Evolutionary conservation across 2,113 vertebrate species (phyloP), one percentile per base, ranked within the genome.

Genomic region (Nettapus auritus): DNA sequence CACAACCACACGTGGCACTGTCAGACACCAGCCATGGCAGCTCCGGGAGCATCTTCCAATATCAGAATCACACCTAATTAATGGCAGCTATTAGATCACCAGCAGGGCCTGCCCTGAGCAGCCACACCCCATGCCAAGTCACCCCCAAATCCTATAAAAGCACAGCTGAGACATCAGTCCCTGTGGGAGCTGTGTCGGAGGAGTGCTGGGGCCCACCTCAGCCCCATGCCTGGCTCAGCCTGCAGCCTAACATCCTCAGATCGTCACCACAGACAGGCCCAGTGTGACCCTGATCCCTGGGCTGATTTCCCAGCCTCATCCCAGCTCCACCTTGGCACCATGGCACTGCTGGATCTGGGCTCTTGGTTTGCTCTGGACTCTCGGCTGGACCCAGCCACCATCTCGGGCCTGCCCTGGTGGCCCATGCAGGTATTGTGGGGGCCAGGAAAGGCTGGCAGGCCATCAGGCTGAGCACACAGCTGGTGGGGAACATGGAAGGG

Each of bases 1-100:
- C 44, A 28, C 57, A 36, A 22, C n/a, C 53, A 21, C 19, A 0
- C 3, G 26, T 0, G 0, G n/a, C 18, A 6, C 68, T 52, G 40
- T 11, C 56, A 70, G 19, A 21, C 50, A 26, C 9, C 5, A 18
- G 13, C 13, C 22, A 28, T 57, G 67, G 6, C 44, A n/a, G 66
- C 59, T 38, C 33, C 42, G 53, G 52, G 14, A 44, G 20, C 63
- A 55, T 31, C 28, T 74, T 34, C 33, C 53, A 14, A 0, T 33
- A 31, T 13, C 23, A 44, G 10, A 13, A 13, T 50, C 2, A 2
- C 16, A 44, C 17, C 34, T 52, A 42, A 8, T 38, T 21, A 48
- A 20, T 1, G 1, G 8, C 38, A 55, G 11, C 21, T 59, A 17
- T 38, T 46, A 53, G 60, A 17, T 22, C 4, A 33, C 22, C 66